These are phyloP conservation scores for Hystrix cristata DNA, from an alignment of 2,113 vertebrate species.

Conservation along the genomic window DNA sequence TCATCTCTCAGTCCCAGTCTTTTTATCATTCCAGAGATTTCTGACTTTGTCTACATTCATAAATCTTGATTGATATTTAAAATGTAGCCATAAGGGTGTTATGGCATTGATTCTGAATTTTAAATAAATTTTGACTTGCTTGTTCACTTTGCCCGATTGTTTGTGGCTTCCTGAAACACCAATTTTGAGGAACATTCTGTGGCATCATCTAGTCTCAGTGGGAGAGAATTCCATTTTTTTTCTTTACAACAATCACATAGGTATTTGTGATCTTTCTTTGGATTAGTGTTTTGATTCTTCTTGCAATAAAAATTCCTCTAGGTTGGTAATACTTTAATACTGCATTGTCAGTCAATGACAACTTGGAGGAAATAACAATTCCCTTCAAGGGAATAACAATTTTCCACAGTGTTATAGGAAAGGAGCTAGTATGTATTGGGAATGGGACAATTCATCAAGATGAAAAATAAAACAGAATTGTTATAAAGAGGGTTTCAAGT, in stretches of 20 bases:
- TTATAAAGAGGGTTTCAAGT: not conserved
- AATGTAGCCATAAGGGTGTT: not conserved
- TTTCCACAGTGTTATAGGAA: not conserved
- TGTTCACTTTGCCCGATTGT: not conserved
- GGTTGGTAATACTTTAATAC: not conserved
- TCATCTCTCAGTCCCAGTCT: not conserved
- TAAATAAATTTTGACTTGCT: not conserved
- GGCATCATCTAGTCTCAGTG: not conserved
- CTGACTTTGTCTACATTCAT: not conserved
- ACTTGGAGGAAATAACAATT: not conserved
- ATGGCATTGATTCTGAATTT: not conserved
- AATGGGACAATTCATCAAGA: not conserved
- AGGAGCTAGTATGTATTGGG: not conserved
- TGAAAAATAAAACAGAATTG: conserved; percentile 26
- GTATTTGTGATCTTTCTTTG: conserved; percentile 41
- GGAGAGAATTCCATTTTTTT: not conserved
- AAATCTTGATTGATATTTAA: not conserved
- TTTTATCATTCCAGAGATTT: conserved; percentile 12
- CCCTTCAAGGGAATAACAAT: not conserved
- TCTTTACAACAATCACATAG: not conserved
- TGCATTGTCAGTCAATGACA: conserved; percentile 9
- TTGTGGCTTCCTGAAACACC: not conserved
- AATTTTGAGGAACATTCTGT: not conserved
- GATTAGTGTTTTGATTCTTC: conserved; percentile 36
- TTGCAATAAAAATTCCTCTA: conserved; percentile 32